Base-by-base conservation (phyloP, 2,113 vertebrate genomes). In the Leiothrix lutea region DNA sequence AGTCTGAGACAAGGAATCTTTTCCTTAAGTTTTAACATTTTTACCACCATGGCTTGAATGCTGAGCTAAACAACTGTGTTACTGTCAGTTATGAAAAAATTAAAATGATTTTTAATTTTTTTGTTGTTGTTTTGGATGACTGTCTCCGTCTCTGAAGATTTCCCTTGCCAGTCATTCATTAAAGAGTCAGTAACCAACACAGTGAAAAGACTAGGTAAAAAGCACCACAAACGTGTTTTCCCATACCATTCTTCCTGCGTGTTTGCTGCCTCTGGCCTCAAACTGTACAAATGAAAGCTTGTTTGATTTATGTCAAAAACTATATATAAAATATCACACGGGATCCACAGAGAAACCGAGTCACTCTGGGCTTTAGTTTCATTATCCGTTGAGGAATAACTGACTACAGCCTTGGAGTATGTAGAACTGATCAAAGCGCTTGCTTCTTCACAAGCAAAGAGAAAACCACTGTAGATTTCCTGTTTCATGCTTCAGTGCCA, bases 221-320 rank as follows among this genome's bases (percentile, higher is more conserved):
- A 90, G 80, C 62, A 74, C 36, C 72, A 80, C 0, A 0, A 81
- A 84, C 11, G 10, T 57, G 42, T 93, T 95, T 95, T 88, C 80
- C 72, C 56, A 61, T 81, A 74, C 45, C 53, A 86, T 90, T 93
- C 80, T 93, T 94, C 75, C 82, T 12, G 2, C 92, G 53, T 88
- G 86, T 79, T 88, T 86, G 80, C 92, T 92, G 88, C 92, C 94
- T 92, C 90, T 92, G 92, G 82, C 90, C 88, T 96, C 90, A 91
- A 92, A 96, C 88, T 88, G 83, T 90, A 96, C 90, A 93, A 92
- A 95, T 81, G 88, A 95, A 95, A 95, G 95, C 80, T 94, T 96
- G 92, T 96, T 97, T 94, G 94, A 97, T 96, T 96, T 95, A 88
- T 95, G 94, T 95, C 80, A 80, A 95, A 95, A 96, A 86, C 92